Base-by-base conservation (phyloP, 2,113 vertebrate genomes). In the Pitta sordida region DNA sequence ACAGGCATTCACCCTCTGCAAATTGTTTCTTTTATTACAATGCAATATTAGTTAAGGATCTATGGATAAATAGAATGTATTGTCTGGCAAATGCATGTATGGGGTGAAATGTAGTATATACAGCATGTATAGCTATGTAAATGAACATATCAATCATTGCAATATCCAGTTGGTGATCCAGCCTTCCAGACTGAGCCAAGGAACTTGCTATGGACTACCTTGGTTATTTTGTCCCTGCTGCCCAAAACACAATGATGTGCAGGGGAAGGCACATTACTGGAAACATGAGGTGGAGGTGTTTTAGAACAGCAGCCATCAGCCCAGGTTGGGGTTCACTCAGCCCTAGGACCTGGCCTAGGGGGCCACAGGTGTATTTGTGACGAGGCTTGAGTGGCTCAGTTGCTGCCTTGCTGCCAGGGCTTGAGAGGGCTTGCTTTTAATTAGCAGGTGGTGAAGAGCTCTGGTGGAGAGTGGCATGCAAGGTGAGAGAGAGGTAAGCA, bases 1-100 rank as follows among this genome's bases (percentile, higher is more conserved):
- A 96, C 91, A 94, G 91, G 83, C 93, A 94, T 76, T 95, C 76
- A 91, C 83, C 52, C 91, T 95, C 87, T 93, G 67, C 69, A 93
- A 87, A 83, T 91, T n/a, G 12, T 78, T 76, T 74, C 44, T 56
- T 71, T 88, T 91, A 83, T 83, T 60, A 82, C 84, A 73, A 88
- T 94, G 80, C 51, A 83, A 15, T 46, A 37, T 79, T 80, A 86
- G 63, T 65, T 86, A 83, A 67, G 48, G 44, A 53, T 92, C 43
- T 87, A 7, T 5, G 43, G 65, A 79, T 63, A 88, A 91, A 88
- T 17, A 86, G 15, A 92, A 41, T 2, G 3, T 16, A 52, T 49
- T 94, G 51, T 78, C 59, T 78, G 84, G 39, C 32, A 83, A 92
- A 88, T 67, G 30, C 46, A 80, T 3, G 3, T 69, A n/a, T 21